Evolutionary conservation across 2,888 invertebrate genomes (phyloP), one percentile per base, ranked within the genome.

Genomic region (Cataglyphis altisquamis): DNA sequence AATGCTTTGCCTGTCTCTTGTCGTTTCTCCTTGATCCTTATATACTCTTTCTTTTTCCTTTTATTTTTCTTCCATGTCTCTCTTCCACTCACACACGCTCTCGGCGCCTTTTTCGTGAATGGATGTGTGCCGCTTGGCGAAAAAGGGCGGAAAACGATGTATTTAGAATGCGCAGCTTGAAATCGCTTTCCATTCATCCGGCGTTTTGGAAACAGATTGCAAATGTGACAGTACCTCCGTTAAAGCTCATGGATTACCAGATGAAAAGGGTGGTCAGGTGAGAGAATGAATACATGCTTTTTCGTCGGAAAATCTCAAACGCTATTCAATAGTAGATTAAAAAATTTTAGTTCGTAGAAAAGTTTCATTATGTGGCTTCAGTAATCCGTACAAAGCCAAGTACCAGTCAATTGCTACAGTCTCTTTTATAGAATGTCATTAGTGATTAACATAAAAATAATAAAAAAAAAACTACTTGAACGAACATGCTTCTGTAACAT

Each of bases 101-200:
- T 39, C 52, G 29, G 29, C 52, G 68, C 29, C 55, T 52, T 67
- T 63, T 67, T 73, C 55, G 41, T 82, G 81, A 86, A 87, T 90
- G 6, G 48, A 77, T 88, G 85, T 82, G n/a, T 83, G 83, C 84
- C 68, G 74, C 77, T 52, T 8, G 67, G 81, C 75, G 84, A 81
- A 86, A 87, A 48, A 87, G 87, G 70, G 70, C 86, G 82, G 75
- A 87, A 89, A 89, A 86, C 83, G 81, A 75, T 80, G 83, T 86
- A 86, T 87, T 89, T 89, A 87, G 84, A 80, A 45, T 52, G 85
- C 86, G 80, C 88, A 90, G 91, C 91, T 90, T 90, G 84, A 87
- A 90, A 90, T 90, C 84, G 88, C 68, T 83, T 72, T 81, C 72
- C 86, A 88, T 90, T 91, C 90, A 90, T 83, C 64, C 87, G 84